Percentiles rank a stretch among this genome's conserved stretches.
phyloP scores from a whole-genome alignment of 2,888 invertebrate species.

The Zygothrica quintamaculata region DNA sequence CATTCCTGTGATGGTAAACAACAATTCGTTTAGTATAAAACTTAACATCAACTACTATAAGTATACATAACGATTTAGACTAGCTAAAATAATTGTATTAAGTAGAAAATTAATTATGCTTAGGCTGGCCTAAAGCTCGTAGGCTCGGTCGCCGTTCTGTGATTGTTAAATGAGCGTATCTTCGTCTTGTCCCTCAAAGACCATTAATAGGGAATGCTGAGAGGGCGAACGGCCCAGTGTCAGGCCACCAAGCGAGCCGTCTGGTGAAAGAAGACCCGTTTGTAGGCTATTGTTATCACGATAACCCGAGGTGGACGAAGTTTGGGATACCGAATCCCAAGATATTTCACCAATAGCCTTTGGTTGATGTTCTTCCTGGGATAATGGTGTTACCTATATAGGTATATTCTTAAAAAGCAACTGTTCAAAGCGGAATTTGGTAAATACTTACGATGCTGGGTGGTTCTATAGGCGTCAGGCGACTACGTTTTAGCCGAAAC shows the following conservation, averaged over 20 bases:
- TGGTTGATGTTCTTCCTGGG: constrained; percentile 69
- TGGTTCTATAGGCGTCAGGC: constrained; percentile 90
- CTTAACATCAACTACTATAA: constrained; percentile 42
- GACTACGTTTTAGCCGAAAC: constrained; percentile 91
- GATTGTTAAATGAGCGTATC: constrained; percentile 91
- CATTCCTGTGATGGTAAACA: constrained; percentile 61
- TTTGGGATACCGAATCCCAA: constrained; percentile 93
- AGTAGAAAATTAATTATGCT: constrained; percentile 17
- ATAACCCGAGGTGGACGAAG: constrained; percentile 94
- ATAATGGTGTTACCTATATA: constrained; percentile 68
- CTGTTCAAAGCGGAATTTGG: too few species aligned
- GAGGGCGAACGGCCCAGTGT: constrained; percentile 89
- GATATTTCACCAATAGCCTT: constrained; percentile 88
- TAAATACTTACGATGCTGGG: constrained; percentile 72
- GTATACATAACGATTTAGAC: constrained; percentile 23
- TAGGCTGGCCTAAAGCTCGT: constrained; percentile 64
- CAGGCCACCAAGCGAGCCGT: constrained; percentile 87
- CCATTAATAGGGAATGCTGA: constrained; percentile 90
- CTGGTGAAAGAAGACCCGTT: constrained; percentile 84
- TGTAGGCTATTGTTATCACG: constrained; percentile 88
- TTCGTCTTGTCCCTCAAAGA: constrained; percentile 93
- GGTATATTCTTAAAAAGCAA: neutral
- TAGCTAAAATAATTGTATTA: constrained; percentile 26
- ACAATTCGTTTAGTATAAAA: constrained; percentile 52
- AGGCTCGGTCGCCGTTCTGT: constrained; percentile 79